Percentiles rank a stretch among this genome's conserved stretches.
Conservation (phyloP, 2,113 vertebrate genomes). For the mouse (Mus musculus) region DNA sequence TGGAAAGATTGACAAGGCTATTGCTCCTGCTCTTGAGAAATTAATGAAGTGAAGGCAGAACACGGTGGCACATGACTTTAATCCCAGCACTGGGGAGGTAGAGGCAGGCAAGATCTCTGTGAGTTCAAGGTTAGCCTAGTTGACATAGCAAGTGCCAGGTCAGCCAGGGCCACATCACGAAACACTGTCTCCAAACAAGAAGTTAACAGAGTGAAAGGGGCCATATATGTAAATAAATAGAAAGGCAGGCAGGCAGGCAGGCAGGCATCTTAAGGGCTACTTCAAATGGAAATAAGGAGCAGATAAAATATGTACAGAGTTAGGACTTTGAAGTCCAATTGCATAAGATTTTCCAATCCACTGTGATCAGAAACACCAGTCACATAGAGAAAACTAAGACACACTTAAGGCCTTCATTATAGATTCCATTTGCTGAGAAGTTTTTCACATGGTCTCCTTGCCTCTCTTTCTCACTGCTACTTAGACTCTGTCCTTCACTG, state of each 20-base stretch:
- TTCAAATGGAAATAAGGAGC: background rate
- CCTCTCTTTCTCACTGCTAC: background rate
- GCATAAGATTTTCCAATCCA: background rate
- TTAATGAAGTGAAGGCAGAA: background rate
- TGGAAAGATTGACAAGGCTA: background rate
- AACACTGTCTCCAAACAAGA: background rate
- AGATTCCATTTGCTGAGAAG: background rate
- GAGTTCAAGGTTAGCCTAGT: background rate
- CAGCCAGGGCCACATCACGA: background rate
- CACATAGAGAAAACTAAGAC: background rate
- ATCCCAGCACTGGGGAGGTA: background rate
- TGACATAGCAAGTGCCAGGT: background rate
- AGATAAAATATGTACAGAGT: background rate
- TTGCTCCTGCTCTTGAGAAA: background rate
- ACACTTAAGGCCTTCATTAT: background rate
- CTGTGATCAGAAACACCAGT: background rate
- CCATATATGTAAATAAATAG: background rate
- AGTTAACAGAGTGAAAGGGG: background rate
- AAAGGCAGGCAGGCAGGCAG: too few relatives aligned
- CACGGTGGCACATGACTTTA: background rate
- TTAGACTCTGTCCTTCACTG: background rate
- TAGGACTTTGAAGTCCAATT: background rate
- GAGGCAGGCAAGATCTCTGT: background rate
- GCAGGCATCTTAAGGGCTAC: background rate
- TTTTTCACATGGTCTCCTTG: accelerated